Evolutionary conservation across 2,113 vertebrate species (phyloP).

Genomic region (Choloepus hoffmanni): DNA sequence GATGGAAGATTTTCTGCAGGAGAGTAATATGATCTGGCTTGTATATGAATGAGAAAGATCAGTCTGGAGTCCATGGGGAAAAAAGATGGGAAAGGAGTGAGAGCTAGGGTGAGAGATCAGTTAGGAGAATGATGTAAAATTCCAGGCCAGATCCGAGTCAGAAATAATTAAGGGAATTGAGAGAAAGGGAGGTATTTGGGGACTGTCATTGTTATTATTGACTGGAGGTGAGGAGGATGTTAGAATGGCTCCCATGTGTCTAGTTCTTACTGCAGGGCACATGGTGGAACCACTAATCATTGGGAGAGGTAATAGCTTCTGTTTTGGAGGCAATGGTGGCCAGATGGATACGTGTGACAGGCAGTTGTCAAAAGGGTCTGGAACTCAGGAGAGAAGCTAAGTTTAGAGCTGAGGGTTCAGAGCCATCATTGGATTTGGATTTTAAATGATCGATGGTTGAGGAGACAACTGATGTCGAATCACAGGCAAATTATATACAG

Average conservation of each 20-base stretch:
- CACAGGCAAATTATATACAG: not conserved
- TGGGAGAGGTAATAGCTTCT: not conserved
- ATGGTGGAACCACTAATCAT: not conserved
- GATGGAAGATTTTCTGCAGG: not conserved
- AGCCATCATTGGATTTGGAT: not conserved
- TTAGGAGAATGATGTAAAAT: not conserved
- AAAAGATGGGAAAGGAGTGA: not conserved
- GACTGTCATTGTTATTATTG: not conserved
- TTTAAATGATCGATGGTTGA: no score
- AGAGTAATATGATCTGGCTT: not conserved
- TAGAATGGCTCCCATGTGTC: not conserved
- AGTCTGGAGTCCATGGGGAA: not conserved
- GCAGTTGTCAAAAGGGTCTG: not conserved
- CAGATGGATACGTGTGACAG: not conserved
- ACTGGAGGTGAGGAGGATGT: not conserved
- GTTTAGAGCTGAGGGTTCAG: not conserved
- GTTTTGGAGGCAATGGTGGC: not conserved
- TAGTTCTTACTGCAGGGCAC: not conserved
- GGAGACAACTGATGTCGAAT: no score
- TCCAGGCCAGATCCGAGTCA: not conserved
- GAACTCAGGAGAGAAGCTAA: not conserved
- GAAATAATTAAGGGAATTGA: not conserved
- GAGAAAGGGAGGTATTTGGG: not conserved
- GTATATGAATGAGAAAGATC: constrained; percentile 18
- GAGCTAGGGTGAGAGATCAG: not conserved